phyloP scores from a whole-genome alignment of 2,888 invertebrate species.

The Helobdella robusta region DNA sequence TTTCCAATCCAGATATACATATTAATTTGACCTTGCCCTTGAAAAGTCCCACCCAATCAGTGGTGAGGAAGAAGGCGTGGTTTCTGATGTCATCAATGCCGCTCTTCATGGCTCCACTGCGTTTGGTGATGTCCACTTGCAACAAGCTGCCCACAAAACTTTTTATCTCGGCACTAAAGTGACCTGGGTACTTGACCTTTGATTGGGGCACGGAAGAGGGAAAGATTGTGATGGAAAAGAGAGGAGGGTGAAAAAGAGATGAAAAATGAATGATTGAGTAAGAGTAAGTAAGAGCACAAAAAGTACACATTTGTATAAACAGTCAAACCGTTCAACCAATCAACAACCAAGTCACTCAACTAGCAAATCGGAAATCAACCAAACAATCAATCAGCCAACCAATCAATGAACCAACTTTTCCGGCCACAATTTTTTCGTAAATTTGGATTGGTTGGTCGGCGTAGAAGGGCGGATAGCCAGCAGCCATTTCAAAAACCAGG shows the following conservation, averaged over 20 bases:
- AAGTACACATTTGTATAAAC: too few species aligned
- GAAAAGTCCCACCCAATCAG: slow-evolving; percentile 19
- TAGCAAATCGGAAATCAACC: neutral
- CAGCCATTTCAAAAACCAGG: slow-evolving; percentile 51
- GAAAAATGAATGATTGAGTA: too few species aligned
- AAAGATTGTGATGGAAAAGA: too few species aligned
- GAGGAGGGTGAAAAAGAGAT: too few species aligned
- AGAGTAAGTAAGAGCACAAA: too few species aligned
- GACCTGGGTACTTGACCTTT: slow-evolving; percentile 25
- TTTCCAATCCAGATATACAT: neutral
- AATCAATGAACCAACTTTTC: neutral
- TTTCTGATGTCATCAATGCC: slow-evolving; percentile 22
- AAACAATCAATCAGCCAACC: neutral
- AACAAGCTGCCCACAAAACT: slow-evolving; percentile 22
- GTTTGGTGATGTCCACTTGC: slow-evolving; percentile 28
- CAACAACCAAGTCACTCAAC: neutral
- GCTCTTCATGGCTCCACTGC: slow-evolving; percentile 21
- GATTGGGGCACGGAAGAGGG: too few species aligned
- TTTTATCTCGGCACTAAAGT: slow-evolving; percentile 25
- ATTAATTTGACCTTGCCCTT: slow-evolving; percentile 12
- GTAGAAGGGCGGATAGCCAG: slow-evolving; percentile 96
- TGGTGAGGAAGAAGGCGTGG: slow-evolving; percentile 10
- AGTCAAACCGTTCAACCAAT: neutral
- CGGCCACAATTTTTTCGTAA: slow-evolving; percentile 98
- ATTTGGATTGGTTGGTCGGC: slow-evolving; percentile 99